Evolutionary conservation across 1,140 invertebrate genomes (phyloP), one percentile per base, ranked within the genome.

Genomic region (Trachymyrmex cornetzi): DNA sequence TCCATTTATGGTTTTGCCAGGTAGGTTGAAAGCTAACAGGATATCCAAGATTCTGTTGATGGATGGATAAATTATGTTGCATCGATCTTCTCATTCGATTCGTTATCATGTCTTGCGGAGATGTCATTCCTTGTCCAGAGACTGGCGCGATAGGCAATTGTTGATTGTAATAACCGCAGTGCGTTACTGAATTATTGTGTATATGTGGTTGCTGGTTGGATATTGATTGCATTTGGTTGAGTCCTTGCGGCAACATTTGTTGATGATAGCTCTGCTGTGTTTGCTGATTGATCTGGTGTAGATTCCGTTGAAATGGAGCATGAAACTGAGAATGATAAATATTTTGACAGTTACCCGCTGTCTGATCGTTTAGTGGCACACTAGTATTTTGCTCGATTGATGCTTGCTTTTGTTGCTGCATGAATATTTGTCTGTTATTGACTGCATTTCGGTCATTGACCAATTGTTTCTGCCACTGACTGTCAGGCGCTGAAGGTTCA

Each of bases 401-500:
- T 14, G 22, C 14, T n/a, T 85, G 80, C 3, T 59, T 50, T 3
- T 81, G 69, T 27, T 79, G 61, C 16, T 59, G 19, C 16, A 66
- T 27, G 9, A 71, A 14, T 9, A 44, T 22, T 67, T 77, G 61
- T 34, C 66, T 84, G 50, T 88, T 66, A 19, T 79, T 9, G 2
- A 55, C 30, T 12, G 79, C 77, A 6, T 86, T 90, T 57, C 72
- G 55, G 1, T 89, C 91, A n/a, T 87, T 90, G 3, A 91, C 53
- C 9, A 89, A 89, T 44, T 92, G 90, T 9, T 74, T 85, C 12
- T 92, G 89, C 11, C 27, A 85, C 3, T 87, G 67, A 0, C 2
- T 9, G 0, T 63, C 64, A 6, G n/a, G 0, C 19, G 0, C 22
- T 7, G 24, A 38, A 22, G 3, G 24, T 7, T 59, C 57, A 14